Evolutionary conservation across 2,888 invertebrate genomes (phyloP).

Genomic region (Synanthedon myopaeformis): DNA sequence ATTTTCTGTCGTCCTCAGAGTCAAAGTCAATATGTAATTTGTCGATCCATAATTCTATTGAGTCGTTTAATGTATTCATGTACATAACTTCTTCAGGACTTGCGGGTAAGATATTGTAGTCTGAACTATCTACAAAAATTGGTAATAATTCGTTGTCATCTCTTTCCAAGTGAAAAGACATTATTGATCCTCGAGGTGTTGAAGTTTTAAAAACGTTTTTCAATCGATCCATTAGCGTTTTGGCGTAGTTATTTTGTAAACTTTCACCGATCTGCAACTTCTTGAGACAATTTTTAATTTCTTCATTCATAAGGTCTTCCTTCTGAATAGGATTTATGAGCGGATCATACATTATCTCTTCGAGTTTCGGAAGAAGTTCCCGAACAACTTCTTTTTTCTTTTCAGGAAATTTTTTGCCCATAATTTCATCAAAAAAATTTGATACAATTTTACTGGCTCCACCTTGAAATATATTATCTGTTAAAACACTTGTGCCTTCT

Average conservation of each 20-base stretch:
- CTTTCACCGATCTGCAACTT: slow-evolving; percentile 5
- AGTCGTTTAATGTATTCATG: slow-evolving; percentile 8
- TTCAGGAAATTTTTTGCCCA: slow-evolving; percentile 4
- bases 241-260: slow-evolving; percentile 7
- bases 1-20: slow-evolving; percentile 7
- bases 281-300: slow-evolving; percentile 9
- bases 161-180: neutral
- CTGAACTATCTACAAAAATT: neutral
- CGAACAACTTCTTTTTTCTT: slow-evolving; percentile 1
- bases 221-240: slow-evolving; percentile 8
- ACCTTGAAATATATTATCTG: neutral
- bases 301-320: slow-evolving; percentile 8
- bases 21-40: slow-evolving; percentile 12
- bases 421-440: slow-evolving; percentile 12
- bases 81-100: slow-evolving; percentile 12
- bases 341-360: slow-evolving; percentile 8
- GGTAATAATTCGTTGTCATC: neutral
- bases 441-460: slow-evolving; percentile 9
- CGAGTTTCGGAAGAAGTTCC: slow-evolving; percentile 8
- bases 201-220: slow-evolving; percentile 10
- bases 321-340: slow-evolving; percentile 6
- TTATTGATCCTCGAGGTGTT: slow-evolving; percentile 10
- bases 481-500: no score
- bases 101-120: neutral
- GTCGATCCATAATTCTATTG: slow-evolving; percentile 19